Evolutionary conservation across 2,888 invertebrate species (phyloP), one percentile per base, ranked within the genome.

Genomic region (Agriopis leucophaearia): DNA sequence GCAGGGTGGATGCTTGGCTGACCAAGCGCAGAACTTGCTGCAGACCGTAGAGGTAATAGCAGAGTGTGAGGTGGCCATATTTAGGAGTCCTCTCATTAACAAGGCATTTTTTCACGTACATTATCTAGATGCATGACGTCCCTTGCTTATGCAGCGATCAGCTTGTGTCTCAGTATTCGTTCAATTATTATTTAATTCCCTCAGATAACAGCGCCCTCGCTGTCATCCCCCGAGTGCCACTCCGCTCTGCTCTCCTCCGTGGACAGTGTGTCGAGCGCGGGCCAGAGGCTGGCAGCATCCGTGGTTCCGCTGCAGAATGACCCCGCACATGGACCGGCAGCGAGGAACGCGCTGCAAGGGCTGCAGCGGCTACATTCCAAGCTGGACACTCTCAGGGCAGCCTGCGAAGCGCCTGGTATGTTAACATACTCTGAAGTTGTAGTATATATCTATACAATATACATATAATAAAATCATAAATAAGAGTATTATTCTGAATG

Each of bases 31-130:
- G 59, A 75, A 72, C 0, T 71, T 89, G 27, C 71, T 83, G 1
- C 78, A 78, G 42, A 74, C 82, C 13, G 82, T 83, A 7, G 82
- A 85, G 84, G 88, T 88, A 69, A n/a, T 16, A 8, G 5, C 35
- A 50, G 3, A 12, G 50, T 6, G 4, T 42, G 0, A 12, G 42
- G 13, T 1, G 8, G 8, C 0, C 38, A 38, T 5, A 38, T 38
- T 9, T 38, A 9, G 1, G 5, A 27, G 27, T 3, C 27, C 4
- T 27, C 38, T 38, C 6, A 9, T 38, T 8, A 6, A 38, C 8
- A 10, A 38, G 38, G 38, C 4, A 38, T 8, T 38, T 38, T 38
- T 8, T 10, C 38, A 7, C 9, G 0, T 38, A 27, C 27, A 3
- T 27, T 2, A 3, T 27, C 27, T 38, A 38, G 1, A 0, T 9